Base-by-base conservation (phyloP, 2,113 vertebrate species). In the Grus americana region DNA sequence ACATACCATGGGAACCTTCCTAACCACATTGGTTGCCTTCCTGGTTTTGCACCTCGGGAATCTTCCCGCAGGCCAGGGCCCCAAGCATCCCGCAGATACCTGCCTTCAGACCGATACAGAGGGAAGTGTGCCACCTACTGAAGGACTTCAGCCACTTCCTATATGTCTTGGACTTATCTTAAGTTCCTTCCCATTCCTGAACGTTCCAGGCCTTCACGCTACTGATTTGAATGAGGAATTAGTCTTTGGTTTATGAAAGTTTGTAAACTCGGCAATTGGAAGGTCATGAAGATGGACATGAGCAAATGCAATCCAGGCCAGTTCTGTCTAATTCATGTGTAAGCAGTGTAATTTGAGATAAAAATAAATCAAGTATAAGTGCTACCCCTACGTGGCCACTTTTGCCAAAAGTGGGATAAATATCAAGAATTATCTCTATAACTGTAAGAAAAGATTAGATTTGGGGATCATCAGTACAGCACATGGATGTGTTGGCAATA, bases 81-180 rank as follows among this genome's bases (percentile, higher is more conserved):
- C 32, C 6, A 3, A 79, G 90, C 55, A 73, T 65, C 74, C 47
- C 72, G 58, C 52, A 46, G 78, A 75, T n/a, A 11, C 21, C 46
- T 93, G 52, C 63, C 66, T 62, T 55, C 67, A 12, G 42, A 29
- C 38, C 18, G 74, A 95, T 34, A 44, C 81, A 95, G 80, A 91
- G 96, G 50, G 81, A 97, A 97, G 96, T 95, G 93, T 97, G 97
- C 96, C 97, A 97, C 93, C 97, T 97, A 90, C 94, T 96, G 97
- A 96, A 97, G 84, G 74, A 85, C 81, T 36, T 82, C 38, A 17
- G 78, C 54, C 91, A 76, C 38, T 66, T 85, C 59, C 80, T 76
- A 4, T n/a, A 47, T 1, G 3, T 66, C 62, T 73, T 62, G 74
- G 62, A 22, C 70, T 90, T 79, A 9, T 38, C 38, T 38, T 30